Evolutionary conservation across 2,113 vertebrate species (phyloP).

Genomic region (Gymnocephalus cernua): DNA sequence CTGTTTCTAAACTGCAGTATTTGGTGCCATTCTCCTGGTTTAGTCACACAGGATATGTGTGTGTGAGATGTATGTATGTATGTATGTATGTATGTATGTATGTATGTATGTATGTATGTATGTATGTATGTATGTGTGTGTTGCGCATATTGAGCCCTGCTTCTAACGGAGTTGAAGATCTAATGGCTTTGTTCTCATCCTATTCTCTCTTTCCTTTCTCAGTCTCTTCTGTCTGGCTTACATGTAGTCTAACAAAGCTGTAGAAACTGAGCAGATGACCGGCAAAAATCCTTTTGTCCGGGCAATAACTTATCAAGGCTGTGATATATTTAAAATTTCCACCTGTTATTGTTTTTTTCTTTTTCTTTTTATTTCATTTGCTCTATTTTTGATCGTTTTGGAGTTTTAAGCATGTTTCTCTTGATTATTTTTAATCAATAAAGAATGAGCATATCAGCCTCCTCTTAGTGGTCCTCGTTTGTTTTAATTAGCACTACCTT

Average conservation of each 20-base stretch:
- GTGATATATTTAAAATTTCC: conserved; percentile 85
- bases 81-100: not conserved
- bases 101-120: too few relatives aligned
- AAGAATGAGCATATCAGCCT: conserved; percentile 87
- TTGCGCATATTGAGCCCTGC: conserved; percentile 13
- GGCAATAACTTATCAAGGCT: conserved; percentile 86
- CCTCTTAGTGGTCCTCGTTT: conserved; percentile 5
- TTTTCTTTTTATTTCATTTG: conserved; percentile 62
- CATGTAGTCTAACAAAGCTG: conserved; percentile 60
- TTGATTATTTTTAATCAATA: conserved; percentile 95
- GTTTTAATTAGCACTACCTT: not conserved
- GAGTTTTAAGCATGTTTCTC: conserved; percentile 93
- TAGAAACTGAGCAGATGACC: conserved; percentile 75
- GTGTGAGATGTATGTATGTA: not conserved
- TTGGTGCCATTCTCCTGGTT: conserved; percentile 66
- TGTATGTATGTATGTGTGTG: too few relatives aligned
- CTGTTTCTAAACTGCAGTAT: conserved; percentile 52
- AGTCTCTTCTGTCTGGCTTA: conserved; percentile 54
- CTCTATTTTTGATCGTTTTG: conserved; percentile 85
- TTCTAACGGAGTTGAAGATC: conserved; percentile 37
- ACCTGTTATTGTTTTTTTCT: conserved; percentile 52
- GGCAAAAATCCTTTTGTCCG: conserved; percentile 78
- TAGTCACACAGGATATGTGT: not conserved
- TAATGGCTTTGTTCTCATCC: conserved; percentile 52
- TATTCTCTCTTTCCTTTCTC: conserved; percentile 26